Evolutionary conservation across 2,888 invertebrate genomes (phyloP), one percentile per base, ranked within the genome.

Genomic region (Pyrrhia umbra): DNA sequence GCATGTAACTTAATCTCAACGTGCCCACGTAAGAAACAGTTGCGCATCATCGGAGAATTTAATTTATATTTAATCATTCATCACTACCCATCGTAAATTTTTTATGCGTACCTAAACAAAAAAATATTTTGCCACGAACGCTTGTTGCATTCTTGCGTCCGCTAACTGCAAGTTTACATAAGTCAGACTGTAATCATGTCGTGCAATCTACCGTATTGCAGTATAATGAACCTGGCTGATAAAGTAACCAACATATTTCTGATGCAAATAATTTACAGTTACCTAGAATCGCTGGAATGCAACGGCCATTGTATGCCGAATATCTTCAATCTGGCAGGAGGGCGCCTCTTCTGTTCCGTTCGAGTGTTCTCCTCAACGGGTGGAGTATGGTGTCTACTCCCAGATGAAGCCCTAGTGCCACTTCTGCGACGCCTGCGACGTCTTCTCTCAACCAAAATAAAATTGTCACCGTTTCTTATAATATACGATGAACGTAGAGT

Each of bases 261-360:
- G 23, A 59, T 54, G 49, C 42, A 45, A 67, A 68, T 75, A 69
- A 69, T 75, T 46, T 69, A 75, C 59, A 61, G 82, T 85, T 85
- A 93, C 95, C 95, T 93, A 42, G 94, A 91, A 79, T 95, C 95
- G 82, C 93, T 92, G 61, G 95, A 94, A 83, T 95, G 95, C 82
- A 95, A 84, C 13, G 95, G 95, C 95, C 95, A 95, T 88, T 95
- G 95, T 76, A 95, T 95, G 9, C 95, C 95, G 71, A 95, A 95
- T 73, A 95, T 89, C 84, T 95, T 95, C 77, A 95, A 79, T 21
- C 94, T 89, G 27, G 95, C 89, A n/a, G 95, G 95, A 42, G 95
- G 95, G 16, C 94, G 88, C 0, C 95, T 90, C 76, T 94, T 95
- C 75, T 92, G 93, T 69, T 95, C 95, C 1, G 93, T 85, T 1